A percentile compares a stretch with the other conserved stretches of the same genome.
These are phyloP conservation scores for Amiota communis DNA, from an alignment of 2,888 invertebrate species.

Conservation along the genomic window DNA sequence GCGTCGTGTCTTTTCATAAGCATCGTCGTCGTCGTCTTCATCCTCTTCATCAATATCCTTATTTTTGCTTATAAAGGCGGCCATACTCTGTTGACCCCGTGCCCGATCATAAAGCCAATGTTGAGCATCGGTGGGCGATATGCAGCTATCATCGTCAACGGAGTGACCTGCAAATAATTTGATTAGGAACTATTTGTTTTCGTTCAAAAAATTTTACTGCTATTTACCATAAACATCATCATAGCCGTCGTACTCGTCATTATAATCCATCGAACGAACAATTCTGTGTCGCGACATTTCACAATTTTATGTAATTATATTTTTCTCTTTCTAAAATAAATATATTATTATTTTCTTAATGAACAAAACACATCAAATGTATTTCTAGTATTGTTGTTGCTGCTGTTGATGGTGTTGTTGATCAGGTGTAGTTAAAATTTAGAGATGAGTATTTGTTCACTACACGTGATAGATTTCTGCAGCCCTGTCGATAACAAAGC, in stretches of 20 bases:
- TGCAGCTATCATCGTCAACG: constrained; percentile 92
- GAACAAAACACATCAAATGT: too few species aligned
- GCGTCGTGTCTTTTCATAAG: constrained; percentile 73
- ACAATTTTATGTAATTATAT: constrained; percentile 46
- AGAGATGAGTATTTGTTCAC: too few species aligned
- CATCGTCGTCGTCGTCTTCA: constrained; percentile 73
- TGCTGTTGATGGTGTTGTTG: too few species aligned
- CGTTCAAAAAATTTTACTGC: background rate
- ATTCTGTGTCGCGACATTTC: constrained; percentile 91
- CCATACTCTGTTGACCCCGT: constrained; percentile 81
- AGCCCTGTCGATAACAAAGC: too few species aligned
- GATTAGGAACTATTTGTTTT: background rate
- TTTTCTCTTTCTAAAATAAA: background rate
- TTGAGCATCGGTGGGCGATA: constrained; percentile 89
- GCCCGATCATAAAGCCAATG: constrained; percentile 91
- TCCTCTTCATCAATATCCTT: constrained; percentile 81
- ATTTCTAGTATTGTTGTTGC: too few species aligned
- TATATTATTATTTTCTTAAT: too few species aligned
- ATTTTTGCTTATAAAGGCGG: constrained; percentile 81
- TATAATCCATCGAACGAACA: constrained; percentile 87
- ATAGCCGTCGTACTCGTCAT: constrained; percentile 88
- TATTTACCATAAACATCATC: constrained; percentile 83
- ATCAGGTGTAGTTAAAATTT: too few species aligned
- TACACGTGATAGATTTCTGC: too few species aligned
- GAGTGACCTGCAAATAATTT: constrained; percentile 78